phyloP scores from a whole-genome alignment of 53 echinoderm and acorn worm genomes.

The Holothuria leucospilota region DNA sequence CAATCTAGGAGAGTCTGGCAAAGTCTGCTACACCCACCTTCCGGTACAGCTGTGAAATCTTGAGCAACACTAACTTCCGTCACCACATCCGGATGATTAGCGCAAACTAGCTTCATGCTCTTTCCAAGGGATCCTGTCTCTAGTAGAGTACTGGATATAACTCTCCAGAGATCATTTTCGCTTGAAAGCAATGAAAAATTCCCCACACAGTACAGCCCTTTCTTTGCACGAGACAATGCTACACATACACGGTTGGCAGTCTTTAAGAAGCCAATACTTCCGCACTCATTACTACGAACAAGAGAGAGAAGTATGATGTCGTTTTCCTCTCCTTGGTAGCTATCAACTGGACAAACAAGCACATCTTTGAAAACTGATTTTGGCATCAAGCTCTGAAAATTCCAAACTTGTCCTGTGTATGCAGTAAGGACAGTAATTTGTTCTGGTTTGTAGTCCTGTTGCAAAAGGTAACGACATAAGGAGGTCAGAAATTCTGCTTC shows the following conservation, averaged over 20 bases:
- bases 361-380: constrained; percentile 50
- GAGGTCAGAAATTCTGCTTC: constrained; percentile 75
- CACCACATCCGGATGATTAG: constrained; percentile 72
- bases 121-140: constrained; percentile 51
- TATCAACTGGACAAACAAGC: constrained; percentile 69
- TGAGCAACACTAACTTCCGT: constrained; percentile 26
- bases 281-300: constrained; percentile 73
- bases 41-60: constrained; percentile 74
- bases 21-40: constrained; percentile 78
- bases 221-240: constrained; percentile 79
- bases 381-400: constrained; percentile 63
- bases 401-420: constrained; percentile 71
- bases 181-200: constrained; percentile 71
- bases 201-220: constrained; percentile 84
- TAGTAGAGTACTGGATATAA: constrained; percentile 53
- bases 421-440: constrained; percentile 84
- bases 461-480: constrained; percentile 76
- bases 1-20: constrained; percentile 75
- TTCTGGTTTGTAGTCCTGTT: constrained; percentile 74
- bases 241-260: constrained; percentile 75
- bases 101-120: constrained; percentile 70
- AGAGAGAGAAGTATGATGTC: constrained; percentile 84
- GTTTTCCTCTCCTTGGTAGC: constrained; percentile 86
- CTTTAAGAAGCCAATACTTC: constrained; percentile 76
- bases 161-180: constrained; percentile 50